A percentile compares a stretch with the other conserved stretches of the same genome.
Evolutionary conservation across 2,113 vertebrate species (phyloP).

Genomic region (Gila orcuttii): DNA sequence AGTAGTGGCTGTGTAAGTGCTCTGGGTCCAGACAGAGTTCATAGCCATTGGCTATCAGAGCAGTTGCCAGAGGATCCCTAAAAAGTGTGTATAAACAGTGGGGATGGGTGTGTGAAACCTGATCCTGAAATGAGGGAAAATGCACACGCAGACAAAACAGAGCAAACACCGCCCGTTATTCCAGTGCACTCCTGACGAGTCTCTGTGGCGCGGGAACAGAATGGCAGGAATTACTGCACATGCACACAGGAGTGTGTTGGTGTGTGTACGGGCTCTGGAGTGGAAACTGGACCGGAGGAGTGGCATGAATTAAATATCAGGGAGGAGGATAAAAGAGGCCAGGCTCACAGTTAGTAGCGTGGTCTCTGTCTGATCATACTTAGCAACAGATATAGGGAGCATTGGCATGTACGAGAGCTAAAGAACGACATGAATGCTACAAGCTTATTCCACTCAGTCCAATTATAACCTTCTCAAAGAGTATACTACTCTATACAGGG

Average conservation of each 20-base stretch:
- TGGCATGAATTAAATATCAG: conserved; percentile 80
- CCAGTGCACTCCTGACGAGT: conserved; percentile 60
- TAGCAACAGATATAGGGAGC: conserved; percentile 6
- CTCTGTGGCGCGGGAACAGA: conserved; percentile 53
- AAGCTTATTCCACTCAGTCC: not conserved
- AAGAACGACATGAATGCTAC: not conserved
- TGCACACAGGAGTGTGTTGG: conserved; percentile 29
- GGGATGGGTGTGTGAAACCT: conserved; percentile 36
- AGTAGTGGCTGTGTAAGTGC: no score
- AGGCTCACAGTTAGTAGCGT: conserved; percentile 62
- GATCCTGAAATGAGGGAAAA: conserved; percentile 43
- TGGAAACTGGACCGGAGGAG: conserved; percentile 34
- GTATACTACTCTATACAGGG: not conserved
- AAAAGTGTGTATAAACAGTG: conserved; percentile 46
- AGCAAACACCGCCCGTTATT: conserved; percentile 55
- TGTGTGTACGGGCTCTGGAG: conserved; percentile 25
- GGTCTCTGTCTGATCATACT: conserved; percentile 45
- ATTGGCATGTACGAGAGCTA: not conserved
- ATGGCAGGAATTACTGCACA: conserved; percentile 63
- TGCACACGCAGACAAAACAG: conserved; percentile 54
- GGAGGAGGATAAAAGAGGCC: conserved; percentile 65
- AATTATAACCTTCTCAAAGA: not conserved
- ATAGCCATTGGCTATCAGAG: conserved; percentile 15
- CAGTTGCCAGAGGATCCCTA: conserved; percentile 42
- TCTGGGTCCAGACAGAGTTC: not conserved